A percentile compares a stretch with the other conserved stretches of the same genome.
Evolutionary conservation across 2,797 vertebrate species (phyloP).

Genomic region (Micromesistius poutassou): DNA sequence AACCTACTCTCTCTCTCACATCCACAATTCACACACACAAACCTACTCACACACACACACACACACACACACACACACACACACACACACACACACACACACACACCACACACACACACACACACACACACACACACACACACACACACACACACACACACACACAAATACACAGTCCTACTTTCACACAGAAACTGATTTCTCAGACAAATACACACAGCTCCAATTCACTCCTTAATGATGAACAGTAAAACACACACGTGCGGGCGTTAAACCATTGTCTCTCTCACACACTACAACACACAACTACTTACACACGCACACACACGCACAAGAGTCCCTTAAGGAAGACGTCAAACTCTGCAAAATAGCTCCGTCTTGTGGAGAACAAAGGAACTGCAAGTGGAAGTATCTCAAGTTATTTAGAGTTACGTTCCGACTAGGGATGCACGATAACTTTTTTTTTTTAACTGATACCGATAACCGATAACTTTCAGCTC

Average conservation of each 20-base stretch:
- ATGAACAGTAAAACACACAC: neutral
- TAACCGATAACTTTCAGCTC: no score
- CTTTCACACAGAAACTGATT: no score
- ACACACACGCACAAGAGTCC: neutral
- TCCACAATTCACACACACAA: neutral
- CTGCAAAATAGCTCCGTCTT: slow-evolving; percentile 59
- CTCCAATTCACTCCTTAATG: no score
- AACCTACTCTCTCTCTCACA: neutral
- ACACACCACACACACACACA: no score
- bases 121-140: no score
- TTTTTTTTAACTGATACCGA: no score
- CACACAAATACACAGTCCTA: no score
- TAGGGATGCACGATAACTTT: no score
- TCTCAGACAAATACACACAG: no score
- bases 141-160: no score
- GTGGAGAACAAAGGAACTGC: slow-evolving; percentile 33
- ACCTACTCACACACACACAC: neutral
- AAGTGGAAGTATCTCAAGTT: neutral
- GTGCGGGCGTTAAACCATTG: neutral
- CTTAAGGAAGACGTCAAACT: slow-evolving; percentile 12
- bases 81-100: no score
- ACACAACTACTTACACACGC: neutral
- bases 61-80: neutral
- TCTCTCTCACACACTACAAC: neutral
- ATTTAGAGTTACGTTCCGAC: neutral